Base-by-base conservation (phyloP, 2,113 vertebrate species). In the Xenopus laevis region DNA sequence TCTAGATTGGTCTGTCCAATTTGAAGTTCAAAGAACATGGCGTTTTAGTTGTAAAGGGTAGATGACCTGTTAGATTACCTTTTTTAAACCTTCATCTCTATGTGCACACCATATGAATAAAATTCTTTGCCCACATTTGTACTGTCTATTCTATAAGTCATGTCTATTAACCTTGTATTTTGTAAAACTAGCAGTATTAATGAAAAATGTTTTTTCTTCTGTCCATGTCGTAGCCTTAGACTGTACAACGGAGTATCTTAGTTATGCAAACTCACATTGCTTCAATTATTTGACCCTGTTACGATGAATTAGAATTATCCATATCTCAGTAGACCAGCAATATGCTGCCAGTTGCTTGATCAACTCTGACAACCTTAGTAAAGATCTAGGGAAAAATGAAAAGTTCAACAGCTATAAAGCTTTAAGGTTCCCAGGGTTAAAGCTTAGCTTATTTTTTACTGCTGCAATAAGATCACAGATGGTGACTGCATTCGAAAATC, bases 281-380 rank as follows among this genome's bases (percentile, higher is more conserved):
- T 81, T 79, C 78, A 80, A 72, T 81, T 82, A 75, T 78, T 80
- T 81, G 78, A 68, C 16, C 44, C 46, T 78, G 53, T 68, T 72
- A 74, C 71, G 82, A 81, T 79, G 80, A 85, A 78, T 79, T 76
- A 79, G 81, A 83, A 65, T 65, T 71, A 72, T 72, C 0, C 1
- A 74, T 10, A 20, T 77, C 81, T 83, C 71, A 20, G 57, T 68
- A 77, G 80, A 33, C 77, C 69, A 80, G 71, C 52, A 77, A 46
- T 59, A 78, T 61, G 21, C 52, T 80, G 79, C 69, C 77, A 81
- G 80, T 69, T 78, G 59, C 81, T 84, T 83, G 66, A 84, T 86
- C 82, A 81, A 13, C 71, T 79, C 44, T 82, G 77, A 70, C 63
- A 81, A 74, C 72, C 76, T 60, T 78, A 1, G 79, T 81, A 84